Evolutionary conservation across 2,797 vertebrate species (phyloP), one percentile per base, ranked within the genome.

Genomic region (Coreius guichenoti): DNA sequence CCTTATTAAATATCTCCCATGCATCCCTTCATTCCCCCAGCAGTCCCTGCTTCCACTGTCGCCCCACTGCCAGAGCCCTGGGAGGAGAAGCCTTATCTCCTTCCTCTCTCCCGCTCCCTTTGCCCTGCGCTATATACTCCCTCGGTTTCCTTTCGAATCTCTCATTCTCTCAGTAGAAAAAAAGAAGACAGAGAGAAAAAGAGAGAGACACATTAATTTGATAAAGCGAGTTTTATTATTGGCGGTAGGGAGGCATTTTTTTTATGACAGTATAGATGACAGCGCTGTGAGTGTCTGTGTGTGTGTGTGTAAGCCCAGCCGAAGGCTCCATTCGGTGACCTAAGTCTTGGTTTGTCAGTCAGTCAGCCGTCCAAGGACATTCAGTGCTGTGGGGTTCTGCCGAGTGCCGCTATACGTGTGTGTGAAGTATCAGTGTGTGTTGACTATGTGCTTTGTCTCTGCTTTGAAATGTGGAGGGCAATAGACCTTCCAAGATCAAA

Each of bases 1-100:
- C 92, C 92, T 95, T 94, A 94, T 95, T 93, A 93, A 95, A 94
- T 94, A 94, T 92, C 92, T 92, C 84, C 49, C 68, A 63, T 78
- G 83, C 86, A 87, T 76, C 86, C 81, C 75, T 80, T 80, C 70
- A 29, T 80, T 82, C 69, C 49, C 73, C 36, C 87, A 91, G 80
- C 54, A 81, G 84, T 82, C 80, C 73, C 68, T 80, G 63, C 70
- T 81, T 85, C 90, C 68, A 63, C 85, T 51, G 87, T 90, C 91
- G 76, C 70, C 86, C 82, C 77, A 54, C 49, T 63, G 86, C 90
- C 90, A 90, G 89, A 90, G 85, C 89, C 89, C 89, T 88, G 84
- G 91, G 90, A 91, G 54, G 75, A 90, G 88, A 91, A 92, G 91
- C 89, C 89, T 91, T 73, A 74, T 80, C 76, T 85, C 51, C 29